phyloP scores from a whole-genome alignment of 1,140 invertebrate genomes.

The Oryzaephilus surinamensis region DNA sequence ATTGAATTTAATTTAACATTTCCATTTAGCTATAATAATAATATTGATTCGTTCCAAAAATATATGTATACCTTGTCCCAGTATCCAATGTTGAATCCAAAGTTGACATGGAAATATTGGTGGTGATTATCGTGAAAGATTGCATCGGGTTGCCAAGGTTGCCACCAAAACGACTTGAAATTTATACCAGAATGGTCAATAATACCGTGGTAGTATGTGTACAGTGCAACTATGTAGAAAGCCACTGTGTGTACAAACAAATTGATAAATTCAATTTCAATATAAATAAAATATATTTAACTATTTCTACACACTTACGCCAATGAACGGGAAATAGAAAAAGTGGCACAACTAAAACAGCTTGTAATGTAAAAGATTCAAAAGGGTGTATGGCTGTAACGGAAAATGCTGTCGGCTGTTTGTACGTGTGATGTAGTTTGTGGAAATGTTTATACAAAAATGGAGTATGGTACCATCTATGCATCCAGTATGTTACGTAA shows the following conservation, averaged over 20 bases:
- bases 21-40: too few species aligned
- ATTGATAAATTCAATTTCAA: background rate
- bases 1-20: too few species aligned
- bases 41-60: too few species aligned
- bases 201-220: constrained; percentile 64
- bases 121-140: constrained; percentile 71
- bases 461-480: constrained; percentile 56
- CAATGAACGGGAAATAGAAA: constrained; percentile 51
- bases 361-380: constrained; percentile 51
- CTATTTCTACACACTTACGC: constrained; percentile 45
- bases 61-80: constrained; percentile 67
- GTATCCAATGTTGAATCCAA: constrained; percentile 56
- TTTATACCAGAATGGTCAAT: constrained; percentile 66
- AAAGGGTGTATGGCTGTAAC: constrained; percentile 64
- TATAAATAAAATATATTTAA: constrained; percentile 1
- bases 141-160: constrained; percentile 64
- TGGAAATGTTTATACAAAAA: constrained; percentile 62
- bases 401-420: constrained; percentile 63
- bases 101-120: constrained; percentile 68
- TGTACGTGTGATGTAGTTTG: constrained; percentile 64
- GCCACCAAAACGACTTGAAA: constrained; percentile 64
- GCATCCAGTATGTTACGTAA: constrained; percentile 55
- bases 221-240: constrained; percentile 46
- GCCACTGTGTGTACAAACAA: constrained; percentile 42
- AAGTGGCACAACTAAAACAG: constrained; percentile 42